These are phyloP conservation scores for Lates japonicus DNA, from an alignment of 2,797 vertebrate species.

Conservation along the genomic window DNA sequence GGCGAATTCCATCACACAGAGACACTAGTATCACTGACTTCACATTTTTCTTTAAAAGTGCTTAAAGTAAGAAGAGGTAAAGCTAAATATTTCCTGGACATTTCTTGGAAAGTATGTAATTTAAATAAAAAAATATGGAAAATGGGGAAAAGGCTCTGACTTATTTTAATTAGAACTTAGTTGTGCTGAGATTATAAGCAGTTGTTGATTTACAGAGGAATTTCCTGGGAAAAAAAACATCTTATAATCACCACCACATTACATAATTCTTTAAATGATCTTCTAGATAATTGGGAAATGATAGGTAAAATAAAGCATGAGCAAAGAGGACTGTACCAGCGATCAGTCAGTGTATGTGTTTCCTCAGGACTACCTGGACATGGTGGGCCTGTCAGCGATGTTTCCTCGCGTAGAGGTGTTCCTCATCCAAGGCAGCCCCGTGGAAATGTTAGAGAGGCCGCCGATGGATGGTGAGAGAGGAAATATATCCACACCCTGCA, in stretches of 20 bases:
- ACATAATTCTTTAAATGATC: neutral
- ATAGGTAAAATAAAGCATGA: neutral
- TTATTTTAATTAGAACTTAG: too few relatives aligned
- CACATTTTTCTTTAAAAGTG: neutral
- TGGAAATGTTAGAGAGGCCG: constrained; percentile 89
- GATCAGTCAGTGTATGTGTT: constrained; percentile 13
- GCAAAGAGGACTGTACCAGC: neutral
- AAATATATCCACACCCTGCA: neutral
- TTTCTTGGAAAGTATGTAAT: neutral
- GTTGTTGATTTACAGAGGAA: too few relatives aligned
- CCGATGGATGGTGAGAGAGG: constrained; percentile 85
- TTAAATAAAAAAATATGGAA: too few relatives aligned
- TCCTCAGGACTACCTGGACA: constrained; percentile 88
- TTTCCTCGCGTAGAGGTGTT: constrained; percentile 91
- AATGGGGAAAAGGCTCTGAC: too few relatives aligned
- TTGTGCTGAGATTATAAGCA: too few relatives aligned
- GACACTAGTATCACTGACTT: neutral
- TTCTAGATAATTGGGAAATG: neutral
- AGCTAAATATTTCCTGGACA: neutral
- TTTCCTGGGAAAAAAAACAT: too few relatives aligned
- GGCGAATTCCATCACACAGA: too few relatives aligned
- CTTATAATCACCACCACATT: neutral
- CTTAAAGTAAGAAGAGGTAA: neutral
- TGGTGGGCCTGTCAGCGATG: constrained; percentile 85
- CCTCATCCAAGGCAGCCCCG: constrained; percentile 89